A percentile compares a stretch with the other conserved stretches of the same genome.
Evolutionary conservation across 2,888 invertebrate genomes (phyloP).

Genomic region (Thyatira batis): DNA sequence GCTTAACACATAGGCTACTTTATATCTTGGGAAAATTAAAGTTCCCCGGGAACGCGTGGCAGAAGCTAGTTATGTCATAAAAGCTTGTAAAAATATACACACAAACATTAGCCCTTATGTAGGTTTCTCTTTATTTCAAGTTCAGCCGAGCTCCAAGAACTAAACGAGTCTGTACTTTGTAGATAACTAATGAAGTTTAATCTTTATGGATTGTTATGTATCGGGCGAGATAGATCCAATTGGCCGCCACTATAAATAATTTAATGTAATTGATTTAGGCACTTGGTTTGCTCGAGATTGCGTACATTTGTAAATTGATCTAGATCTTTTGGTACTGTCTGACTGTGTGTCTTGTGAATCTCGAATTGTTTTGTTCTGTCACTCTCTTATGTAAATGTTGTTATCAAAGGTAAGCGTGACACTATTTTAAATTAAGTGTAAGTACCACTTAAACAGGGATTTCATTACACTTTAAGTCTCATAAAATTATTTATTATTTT

Average conservation of each 20-base stretch:
- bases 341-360: not conserved
- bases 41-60: too few species aligned
- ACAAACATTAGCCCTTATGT: too few species aligned
- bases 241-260: slow-evolving; percentile 28
- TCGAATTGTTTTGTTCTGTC: too few species aligned
- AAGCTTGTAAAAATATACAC: too few species aligned
- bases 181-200: slow-evolving; percentile 42
- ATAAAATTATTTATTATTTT: too few species aligned
- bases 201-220: slow-evolving; percentile 9
- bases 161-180: slow-evolving; percentile 37
- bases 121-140: not conserved
- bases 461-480: too few species aligned
- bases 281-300: not conserved
- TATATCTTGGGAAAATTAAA: too few species aligned
- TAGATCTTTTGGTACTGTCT: not conserved
- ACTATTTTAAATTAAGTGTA: slow-evolving; percentile 13
- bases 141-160: not conserved
- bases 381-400: not conserved
- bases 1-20: too few species aligned
- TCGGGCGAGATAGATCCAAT: slow-evolving; percentile 32
- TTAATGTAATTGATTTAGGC: slow-evolving; percentile 10
- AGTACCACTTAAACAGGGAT: too few species aligned
- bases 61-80: too few species aligned
- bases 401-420: not conserved
- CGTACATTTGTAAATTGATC: not conserved